Evolutionary conservation across 2,797 vertebrate genomes (phyloP).

Genomic region (Distichodus sexfasciatus): DNA sequence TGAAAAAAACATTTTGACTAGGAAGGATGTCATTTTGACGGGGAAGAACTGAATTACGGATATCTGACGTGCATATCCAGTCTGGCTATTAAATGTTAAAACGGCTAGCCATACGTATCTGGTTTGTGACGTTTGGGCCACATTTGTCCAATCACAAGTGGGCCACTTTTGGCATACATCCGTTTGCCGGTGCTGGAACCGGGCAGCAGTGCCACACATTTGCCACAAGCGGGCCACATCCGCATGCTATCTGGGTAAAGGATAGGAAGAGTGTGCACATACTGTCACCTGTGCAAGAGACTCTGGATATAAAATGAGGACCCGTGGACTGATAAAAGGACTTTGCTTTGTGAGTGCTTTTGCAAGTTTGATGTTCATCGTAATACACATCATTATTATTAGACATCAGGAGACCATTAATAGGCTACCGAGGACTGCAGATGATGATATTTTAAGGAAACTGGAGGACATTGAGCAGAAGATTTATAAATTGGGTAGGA

Average conservation of each 20-base stretch:
- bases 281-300: not conserved
- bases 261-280: not conserved
- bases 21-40: too few relatives aligned
- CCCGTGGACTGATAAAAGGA: not conserved
- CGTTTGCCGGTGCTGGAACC: too few relatives aligned
- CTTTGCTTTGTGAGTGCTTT: not conserved
- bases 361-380: not conserved
- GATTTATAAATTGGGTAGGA: slow-evolving; percentile 45
- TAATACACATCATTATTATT: not conserved
- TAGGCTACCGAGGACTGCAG: not conserved
- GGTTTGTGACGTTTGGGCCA: too few relatives aligned
- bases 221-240: too few relatives aligned
- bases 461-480: slow-evolving; percentile 38
- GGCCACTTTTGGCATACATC: too few relatives aligned
- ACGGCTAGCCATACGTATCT: too few relatives aligned
- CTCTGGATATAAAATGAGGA: slow-evolving; percentile 5
- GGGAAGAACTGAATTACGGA: too few relatives aligned
- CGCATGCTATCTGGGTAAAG: not conserved
- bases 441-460: not conserved
- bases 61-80: too few relatives aligned
- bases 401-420: not conserved
- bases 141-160: too few relatives aligned
- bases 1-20: too few relatives aligned
- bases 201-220: too few relatives aligned
- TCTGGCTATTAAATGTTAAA: too few relatives aligned